Conservation (phyloP, 2,113 vertebrate species). For the Plestiodon gilberti region DNA sequence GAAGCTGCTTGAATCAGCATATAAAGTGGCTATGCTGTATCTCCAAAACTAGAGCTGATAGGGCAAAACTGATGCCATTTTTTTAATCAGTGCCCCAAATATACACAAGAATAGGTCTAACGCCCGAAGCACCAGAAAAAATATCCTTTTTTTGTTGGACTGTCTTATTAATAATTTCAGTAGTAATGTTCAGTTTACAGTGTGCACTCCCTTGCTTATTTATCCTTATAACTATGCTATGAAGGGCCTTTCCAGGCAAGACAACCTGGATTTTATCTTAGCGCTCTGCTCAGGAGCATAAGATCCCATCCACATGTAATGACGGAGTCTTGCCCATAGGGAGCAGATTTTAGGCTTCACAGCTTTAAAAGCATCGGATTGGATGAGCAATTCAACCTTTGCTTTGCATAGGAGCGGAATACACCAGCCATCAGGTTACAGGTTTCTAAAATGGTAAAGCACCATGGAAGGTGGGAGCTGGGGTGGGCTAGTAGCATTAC, state of each 20-base stretch:
- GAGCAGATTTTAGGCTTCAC: neutral
- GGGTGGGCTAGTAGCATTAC: neutral
- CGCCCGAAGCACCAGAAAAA: too few species aligned
- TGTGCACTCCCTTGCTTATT: neutral
- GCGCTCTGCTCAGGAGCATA: neutral
- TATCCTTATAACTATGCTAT: neutral
- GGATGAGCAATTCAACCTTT: neutral
- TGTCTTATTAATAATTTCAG: neutral
- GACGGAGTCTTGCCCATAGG: neutral
- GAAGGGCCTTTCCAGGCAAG: neutral
- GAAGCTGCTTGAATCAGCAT: too few species aligned
- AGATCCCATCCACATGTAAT: neutral
- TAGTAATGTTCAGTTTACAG: too few species aligned
- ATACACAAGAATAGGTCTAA: too few species aligned
- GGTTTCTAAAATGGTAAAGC: neutral
- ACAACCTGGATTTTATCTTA: neutral
- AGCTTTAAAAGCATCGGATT: neutral
- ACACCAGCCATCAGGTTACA: too few species aligned
- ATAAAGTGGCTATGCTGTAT: too few species aligned
- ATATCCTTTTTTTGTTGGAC: too few species aligned
- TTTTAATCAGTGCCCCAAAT: too few species aligned
- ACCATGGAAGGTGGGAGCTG: neutral
- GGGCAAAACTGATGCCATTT: too few species aligned
- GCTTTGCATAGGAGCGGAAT: too few species aligned
- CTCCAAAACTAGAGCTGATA: too few species aligned